Base-by-base conservation (phyloP, 1,140 invertebrate genomes). In the Bombus superbus region DNA sequence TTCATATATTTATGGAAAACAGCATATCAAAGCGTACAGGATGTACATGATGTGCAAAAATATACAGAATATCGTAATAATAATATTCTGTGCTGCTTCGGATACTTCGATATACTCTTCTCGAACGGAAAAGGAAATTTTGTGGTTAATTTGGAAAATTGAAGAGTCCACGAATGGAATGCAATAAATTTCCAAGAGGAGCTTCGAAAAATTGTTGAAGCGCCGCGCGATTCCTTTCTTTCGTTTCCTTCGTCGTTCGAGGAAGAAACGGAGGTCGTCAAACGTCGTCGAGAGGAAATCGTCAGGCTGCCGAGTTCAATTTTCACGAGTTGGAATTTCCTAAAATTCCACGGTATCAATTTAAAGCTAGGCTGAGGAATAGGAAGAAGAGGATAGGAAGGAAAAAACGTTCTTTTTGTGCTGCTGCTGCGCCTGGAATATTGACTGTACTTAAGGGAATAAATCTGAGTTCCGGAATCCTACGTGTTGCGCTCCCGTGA, bases 391-490 rank as follows among this genome's bases (percentile, higher is more conserved):
- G 64, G 28, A 25, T 4, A 18, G 11, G 40, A 42, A 57, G 35
- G 38, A 57, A 57, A 73, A 40, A 59, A 53, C 53, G 42, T 64
- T n/a, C 57, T 22, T 40, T 42, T 53, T n/a, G 8, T 8, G 40
- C 83, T 53, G 44, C 71, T 13, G 57, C 42, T 44, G 38, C 79
- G 42, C 28, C 44, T 32, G 59, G 84, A 81, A 89, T 89, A 89
- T 89, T 81, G 88, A 87, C 88, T 86, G 77, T 91, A 85, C 85
- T 89, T 88, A 86, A 80, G 72, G 86, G 76, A 91, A 91, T 92
- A 92, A 89, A 89, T 91, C 88, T 86, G 85, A 88, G 88, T 91
- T 86, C 86, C 83, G 84, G 71, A 88, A 83, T 86, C 73, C 85
- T 88, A 90, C 86, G 90, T 91, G 88, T 91, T 91, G 88, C 86